Evolutionary conservation across 1,140 invertebrate genomes (phyloP), one percentile per base, ranked within the genome.

Genomic region (Sinella curviseta): DNA sequence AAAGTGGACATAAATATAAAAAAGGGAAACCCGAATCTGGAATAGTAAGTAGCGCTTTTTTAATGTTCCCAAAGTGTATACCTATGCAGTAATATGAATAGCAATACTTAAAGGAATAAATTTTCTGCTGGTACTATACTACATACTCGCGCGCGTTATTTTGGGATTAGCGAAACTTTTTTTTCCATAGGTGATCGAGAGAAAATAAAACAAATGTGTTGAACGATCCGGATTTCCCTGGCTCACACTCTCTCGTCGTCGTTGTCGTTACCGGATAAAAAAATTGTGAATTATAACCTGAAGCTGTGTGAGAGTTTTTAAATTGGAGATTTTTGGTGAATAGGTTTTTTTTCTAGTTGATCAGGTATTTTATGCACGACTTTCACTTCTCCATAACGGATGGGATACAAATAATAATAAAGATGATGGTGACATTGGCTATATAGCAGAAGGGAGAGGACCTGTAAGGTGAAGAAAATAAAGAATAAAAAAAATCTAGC

Each of bases 181-280:
- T n/a, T n/a, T n/a, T n/a, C n/a, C 17, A 24, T 60, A 60, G 3
- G 12, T 4, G 55, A 24, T 24, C 14, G 24, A 60, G n/a, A 60
- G n/a, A 60, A 60, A 48, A 17, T 8, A 70, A 70, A 70, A 33
- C 26, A 33, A 70, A 70, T 70, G 65, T 70, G 65, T 70, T 70
- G 65, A 70, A 70, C 65, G 65, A 4, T 70, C 26, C 65, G 65
- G 65, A 70, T 70, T 70, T 70, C 31, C 65, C 14, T 33, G 3
- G 65, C n/a, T n/a, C n/a, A n/a, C n/a, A n/a, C n/a, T n/a, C n/a
- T n/a, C n/a, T n/a, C n/a, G n/a, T n/a, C n/a, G n/a, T n/a, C n/a
- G n/a, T n/a, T n/a, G n/a, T n/a, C n/a, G n/a, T n/a, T n/a, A n/a
- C n/a, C n/a, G n/a, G n/a, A n/a, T n/a, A 17, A 30, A 4, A 70